phyloP scores from a whole-genome alignment of 2,113 vertebrate species.

The Pimephales promelas region DNA sequence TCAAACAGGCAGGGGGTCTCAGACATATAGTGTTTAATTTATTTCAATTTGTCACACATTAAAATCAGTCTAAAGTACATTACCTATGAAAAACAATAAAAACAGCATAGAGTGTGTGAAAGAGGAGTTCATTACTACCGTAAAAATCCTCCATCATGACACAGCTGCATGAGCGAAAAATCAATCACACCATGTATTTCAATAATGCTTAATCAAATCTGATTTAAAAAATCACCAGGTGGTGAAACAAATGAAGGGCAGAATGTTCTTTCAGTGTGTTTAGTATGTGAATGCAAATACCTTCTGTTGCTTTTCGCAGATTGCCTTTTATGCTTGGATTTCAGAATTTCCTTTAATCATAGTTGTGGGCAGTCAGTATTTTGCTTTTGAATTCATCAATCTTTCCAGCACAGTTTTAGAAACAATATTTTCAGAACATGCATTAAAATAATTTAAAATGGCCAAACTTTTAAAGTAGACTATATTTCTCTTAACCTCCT shows the following conservation, averaged over 20 bases:
- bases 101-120: neutral
- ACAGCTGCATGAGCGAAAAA: constrained; percentile 53
- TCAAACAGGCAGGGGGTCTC: neutral
- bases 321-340: constrained; percentile 17
- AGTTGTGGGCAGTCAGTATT: neutral
- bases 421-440: neutral
- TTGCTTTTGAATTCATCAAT: neutral
- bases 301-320: neutral
- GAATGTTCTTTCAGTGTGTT: neutral
- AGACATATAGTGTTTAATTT: constrained; percentile 35
- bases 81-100: constrained; percentile 17
- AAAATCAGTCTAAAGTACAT: constrained; percentile 14
- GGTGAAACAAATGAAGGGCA: constrained; percentile 27
- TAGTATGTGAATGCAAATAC: neutral
- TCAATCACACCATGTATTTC: constrained; percentile 48
- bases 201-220: constrained; percentile 41
- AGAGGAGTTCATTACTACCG: neutral
- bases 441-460: neutral
- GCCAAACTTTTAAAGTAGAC: neutral
- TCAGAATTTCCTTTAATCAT: neutral
- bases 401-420: too few species aligned
- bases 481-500: neutral
- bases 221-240: constrained; percentile 42
- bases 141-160: constrained; percentile 28
- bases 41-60: constrained; percentile 37